Percentiles rank a stretch among this genome's conserved stretches.
phyloP scores from a whole-genome alignment of 1,140 invertebrate genomes.

The Brachionus sp. region DNA sequence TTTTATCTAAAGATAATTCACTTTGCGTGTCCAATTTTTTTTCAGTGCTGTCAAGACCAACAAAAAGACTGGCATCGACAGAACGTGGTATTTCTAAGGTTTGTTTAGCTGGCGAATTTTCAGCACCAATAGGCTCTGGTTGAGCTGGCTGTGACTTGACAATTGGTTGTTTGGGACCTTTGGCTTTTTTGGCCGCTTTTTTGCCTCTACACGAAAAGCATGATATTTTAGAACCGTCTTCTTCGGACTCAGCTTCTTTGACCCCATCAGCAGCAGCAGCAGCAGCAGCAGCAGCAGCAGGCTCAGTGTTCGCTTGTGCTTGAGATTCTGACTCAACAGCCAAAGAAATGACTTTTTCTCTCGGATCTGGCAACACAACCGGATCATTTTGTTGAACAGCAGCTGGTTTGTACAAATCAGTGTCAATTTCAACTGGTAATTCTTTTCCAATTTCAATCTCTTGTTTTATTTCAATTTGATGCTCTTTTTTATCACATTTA shows the following conservation, averaged over 20 bases:
- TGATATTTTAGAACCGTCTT: background rate
- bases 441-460: background rate
- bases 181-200: background rate
- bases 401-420: background rate
- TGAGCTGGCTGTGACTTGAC: too few species aligned
- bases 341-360: background rate
- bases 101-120: background rate
- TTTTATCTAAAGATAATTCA: background rate
- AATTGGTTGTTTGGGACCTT: background rate
- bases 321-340: background rate
- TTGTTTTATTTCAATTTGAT: background rate
- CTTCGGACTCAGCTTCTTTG: background rate
- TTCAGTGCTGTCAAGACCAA: background rate
- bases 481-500: background rate
- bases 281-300: background rate
- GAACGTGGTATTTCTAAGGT: background rate
- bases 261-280: background rate
- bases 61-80: background rate
- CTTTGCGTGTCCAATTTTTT: background rate
- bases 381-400: conserved; percentile 6
- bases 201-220: conserved; percentile 16
- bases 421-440: background rate
- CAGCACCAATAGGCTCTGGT: background rate
- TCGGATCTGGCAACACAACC: background rate
- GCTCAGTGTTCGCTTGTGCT: background rate